Base-by-base conservation (phyloP, 2,888 invertebrate species). In the Ceramica pisi region DNA sequence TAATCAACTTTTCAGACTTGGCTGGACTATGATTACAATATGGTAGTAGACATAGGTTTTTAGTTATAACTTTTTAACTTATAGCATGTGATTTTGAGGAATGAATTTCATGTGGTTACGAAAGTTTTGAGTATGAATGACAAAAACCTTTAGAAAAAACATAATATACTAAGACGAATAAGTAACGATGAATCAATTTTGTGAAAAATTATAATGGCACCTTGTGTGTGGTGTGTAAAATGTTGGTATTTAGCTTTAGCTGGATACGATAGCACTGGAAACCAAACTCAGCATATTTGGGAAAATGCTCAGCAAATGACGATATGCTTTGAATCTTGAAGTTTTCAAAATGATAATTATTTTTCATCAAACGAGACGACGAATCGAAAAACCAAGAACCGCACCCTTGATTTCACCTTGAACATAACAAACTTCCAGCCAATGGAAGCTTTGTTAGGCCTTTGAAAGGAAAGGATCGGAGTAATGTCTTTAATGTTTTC, bases 401-500 rank as follows among this genome's bases (percentile, higher is more conserved):
- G 46, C 2, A 46, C 10, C 21, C 35, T 35, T 46, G 46, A 67
- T 26, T 26, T 68, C 14, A 50, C 41, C 71, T 48, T 67, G 12
- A 67, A 72, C 50, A 31, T 35, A 78, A 61, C 23, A 62, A 62
- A 71, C 38, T 51, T 72, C 46, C 1, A 44, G 50, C 44, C 67
- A 57, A 14, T 64, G 67, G 50, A 31, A 53, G 41, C 26, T 67
- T 65, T 71, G 67, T 76, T 57, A 65, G 65, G 69, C 38, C 31
- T 64, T 35, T 51, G 31, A 67, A 71, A 51, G 62, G 26, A 76
- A 75, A 67, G 80, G 71, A 65, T 67, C 53, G 7, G 19, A 80
- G 65, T 67, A 76, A 79, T 71, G 76, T 46, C 61, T 61, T 57
- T 79, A 79, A 79, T 76, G 80, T 65, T 80, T 79, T 65, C 71